Evolutionary conservation across 1,140 invertebrate genomes (phyloP).

Genomic region (Penaeus indicus): DNA sequence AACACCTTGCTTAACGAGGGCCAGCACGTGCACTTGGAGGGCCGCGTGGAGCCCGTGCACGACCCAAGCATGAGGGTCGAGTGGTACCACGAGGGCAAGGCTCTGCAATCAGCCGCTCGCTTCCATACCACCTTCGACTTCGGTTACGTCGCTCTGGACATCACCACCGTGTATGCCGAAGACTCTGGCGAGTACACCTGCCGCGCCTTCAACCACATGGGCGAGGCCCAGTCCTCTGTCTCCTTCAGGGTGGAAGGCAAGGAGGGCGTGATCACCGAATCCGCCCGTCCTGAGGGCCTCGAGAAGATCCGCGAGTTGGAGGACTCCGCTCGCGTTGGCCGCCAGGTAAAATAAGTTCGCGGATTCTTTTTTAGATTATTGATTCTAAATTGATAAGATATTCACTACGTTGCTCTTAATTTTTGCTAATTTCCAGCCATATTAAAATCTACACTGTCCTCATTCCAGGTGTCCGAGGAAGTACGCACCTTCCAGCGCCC

Average conservation of each 20-base stretch:
- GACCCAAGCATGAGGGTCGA: slow-evolving; percentile 91
- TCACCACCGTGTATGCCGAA: slow-evolving; percentile 88
- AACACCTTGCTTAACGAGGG: slow-evolving; percentile 88
- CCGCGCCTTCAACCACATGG: slow-evolving; percentile 87
- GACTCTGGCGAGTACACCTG: slow-evolving; percentile 95
- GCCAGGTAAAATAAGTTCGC: slow-evolving; percentile 24
- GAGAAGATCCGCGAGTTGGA: slow-evolving; percentile 95
- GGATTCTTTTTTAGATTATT: neutral
- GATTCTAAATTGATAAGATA: neutral
- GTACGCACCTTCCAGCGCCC: slow-evolving; percentile 86
- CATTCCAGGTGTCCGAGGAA: slow-evolving; percentile 74
- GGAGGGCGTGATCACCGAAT: slow-evolving; percentile 91
- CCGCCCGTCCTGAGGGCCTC: slow-evolving; percentile 94
- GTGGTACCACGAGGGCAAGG: slow-evolving; percentile 92
- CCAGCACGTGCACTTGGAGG: slow-evolving; percentile 90
- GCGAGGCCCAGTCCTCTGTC: slow-evolving; percentile 75
- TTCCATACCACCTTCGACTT: slow-evolving; percentile 96
- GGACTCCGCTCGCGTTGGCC: slow-evolving; percentile 68
- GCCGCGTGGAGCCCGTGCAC: slow-evolving; percentile 90
- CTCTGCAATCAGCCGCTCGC: slow-evolving; percentile 85
- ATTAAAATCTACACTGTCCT: neutral
- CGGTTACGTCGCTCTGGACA: slow-evolving; percentile 93
- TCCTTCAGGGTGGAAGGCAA: slow-evolving; percentile 76
- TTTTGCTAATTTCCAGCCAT: neutral
- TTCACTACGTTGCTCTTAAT: neutral